A percentile compares a stretch with the other conserved stretches of the same genome.
These are phyloP conservation scores for Pteria penguin DNA, from an alignment of 2,888 invertebrate species.

Conservation along the genomic window DNA sequence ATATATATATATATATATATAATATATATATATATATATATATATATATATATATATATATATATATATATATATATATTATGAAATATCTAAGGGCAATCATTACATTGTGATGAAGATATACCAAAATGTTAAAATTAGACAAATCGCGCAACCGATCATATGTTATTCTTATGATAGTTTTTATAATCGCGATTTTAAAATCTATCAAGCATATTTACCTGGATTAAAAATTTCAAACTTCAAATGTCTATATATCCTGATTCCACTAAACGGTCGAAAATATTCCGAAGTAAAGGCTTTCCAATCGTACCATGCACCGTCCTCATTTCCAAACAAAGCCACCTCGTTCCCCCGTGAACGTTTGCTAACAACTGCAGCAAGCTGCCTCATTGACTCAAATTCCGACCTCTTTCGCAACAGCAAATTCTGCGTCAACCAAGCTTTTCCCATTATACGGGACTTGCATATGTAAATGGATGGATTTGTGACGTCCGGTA, in stretches of 20 bases:
- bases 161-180: too few species aligned
- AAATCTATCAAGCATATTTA: too few species aligned
- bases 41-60: too few species aligned
- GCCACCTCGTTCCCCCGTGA: not conserved
- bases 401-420: conserved; percentile 20
- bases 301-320: conserved; percentile 21
- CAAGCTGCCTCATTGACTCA: conserved; percentile 14
- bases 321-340: not conserved
- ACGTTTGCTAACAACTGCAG: not conserved
- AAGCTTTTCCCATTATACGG: conserved; percentile 22
- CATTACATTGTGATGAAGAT: too few species aligned
- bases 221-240: conserved; percentile 2
- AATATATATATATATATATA: too few species aligned
- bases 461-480: conserved; percentile 10
- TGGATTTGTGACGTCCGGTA: conserved; percentile 11
- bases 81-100: too few species aligned
- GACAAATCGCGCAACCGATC: too few species aligned
- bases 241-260: not conserved
- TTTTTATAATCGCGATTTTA: too few species aligned
- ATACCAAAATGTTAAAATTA: too few species aligned
- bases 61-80: too few species aligned
- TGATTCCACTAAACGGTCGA: not conserved
- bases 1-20: too few species aligned
- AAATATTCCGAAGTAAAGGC: not conserved
- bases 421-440: conserved; percentile 7